A percentile compares a stretch with the other conserved stretches of the same genome.
Evolutionary conservation across 2,888 invertebrate species (phyloP).

Genomic region (Andrena bicolor): DNA sequence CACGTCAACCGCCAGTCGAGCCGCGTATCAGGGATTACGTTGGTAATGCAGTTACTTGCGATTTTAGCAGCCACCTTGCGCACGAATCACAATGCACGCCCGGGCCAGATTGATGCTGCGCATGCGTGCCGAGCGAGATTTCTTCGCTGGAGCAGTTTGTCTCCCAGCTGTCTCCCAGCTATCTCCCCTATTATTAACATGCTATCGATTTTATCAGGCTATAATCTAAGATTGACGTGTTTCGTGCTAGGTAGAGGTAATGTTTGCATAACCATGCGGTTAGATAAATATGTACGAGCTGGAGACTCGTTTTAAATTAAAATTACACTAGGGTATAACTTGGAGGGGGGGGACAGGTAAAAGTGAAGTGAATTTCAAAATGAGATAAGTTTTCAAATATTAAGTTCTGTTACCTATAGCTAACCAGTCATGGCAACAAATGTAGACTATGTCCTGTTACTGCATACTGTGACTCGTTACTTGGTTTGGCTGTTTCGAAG

Average conservation of each 20-base stretch:
- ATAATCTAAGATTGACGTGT: slow-evolving; percentile 4
- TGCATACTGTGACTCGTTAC: too few relatives aligned
- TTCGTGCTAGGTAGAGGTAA: not conserved
- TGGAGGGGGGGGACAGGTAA: not conserved
- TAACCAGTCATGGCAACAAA: too few relatives aligned
- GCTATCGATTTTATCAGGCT: slow-evolving; percentile 21
- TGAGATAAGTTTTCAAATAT: too few relatives aligned
- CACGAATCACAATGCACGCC: slow-evolving; percentile 5
- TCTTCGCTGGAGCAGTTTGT: not conserved
- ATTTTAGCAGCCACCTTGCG: slow-evolving; percentile 9
- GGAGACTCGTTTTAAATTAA: not conserved
- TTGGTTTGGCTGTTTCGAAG: too few relatives aligned
- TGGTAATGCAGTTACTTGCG: slow-evolving; percentile 43
- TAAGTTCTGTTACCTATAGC: too few relatives aligned
- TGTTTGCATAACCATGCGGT: slow-evolving; percentile 11
- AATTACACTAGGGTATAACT: not conserved
- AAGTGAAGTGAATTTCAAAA: not conserved
- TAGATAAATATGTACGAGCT: not conserved
- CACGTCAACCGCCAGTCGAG: not conserved
- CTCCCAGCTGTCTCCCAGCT: slow-evolving; percentile 2
- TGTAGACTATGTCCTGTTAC: too few relatives aligned
- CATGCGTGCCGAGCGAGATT: not conserved
- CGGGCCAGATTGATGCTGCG: not conserved
- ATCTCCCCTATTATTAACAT: slow-evolving; percentile 26
- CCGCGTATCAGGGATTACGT: not conserved